Percentiles rank a stretch among this genome's conserved stretches.
Conservation (phyloP, 1,140 invertebrate genomes). For the Megathymus violae region DNA sequence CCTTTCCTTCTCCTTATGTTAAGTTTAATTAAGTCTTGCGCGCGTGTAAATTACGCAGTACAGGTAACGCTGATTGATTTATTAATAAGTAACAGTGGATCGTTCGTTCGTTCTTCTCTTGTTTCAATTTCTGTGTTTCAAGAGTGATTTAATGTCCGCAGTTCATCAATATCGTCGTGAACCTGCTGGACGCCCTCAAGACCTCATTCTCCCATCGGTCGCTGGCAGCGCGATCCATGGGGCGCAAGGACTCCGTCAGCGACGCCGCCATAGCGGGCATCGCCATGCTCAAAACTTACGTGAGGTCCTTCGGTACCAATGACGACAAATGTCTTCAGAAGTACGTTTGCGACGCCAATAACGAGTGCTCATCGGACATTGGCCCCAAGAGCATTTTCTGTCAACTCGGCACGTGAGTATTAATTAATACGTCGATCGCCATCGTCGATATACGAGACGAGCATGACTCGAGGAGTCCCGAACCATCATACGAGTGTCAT, state of each 20-base stretch:
- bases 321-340: slow-evolving; percentile 92
- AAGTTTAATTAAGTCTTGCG: slow-evolving; percentile 36
- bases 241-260: slow-evolving; percentile 92
- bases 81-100: slow-evolving; percentile 1
- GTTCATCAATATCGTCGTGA: slow-evolving; percentile 96
- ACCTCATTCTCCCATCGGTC: slow-evolving; percentile 96
- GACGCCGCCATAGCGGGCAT: slow-evolving; percentile 94
- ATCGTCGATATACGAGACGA: too few species aligned
- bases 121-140: not conserved
- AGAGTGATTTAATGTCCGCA: slow-evolving; percentile 67
- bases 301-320: slow-evolving; percentile 91
- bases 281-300: slow-evolving; percentile 94
- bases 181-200: slow-evolving; percentile 94
- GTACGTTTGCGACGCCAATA: slow-evolving; percentile 94
- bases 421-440: too few species aligned
- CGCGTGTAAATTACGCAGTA: slow-evolving; percentile 20
- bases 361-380: slow-evolving; percentile 92
- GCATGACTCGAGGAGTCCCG: too few species aligned
- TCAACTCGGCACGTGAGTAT: slow-evolving; percentile 95
- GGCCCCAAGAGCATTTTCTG: slow-evolving; percentile 94
- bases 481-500: too few species aligned
- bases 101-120: not conserved
- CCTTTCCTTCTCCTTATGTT: slow-evolving; percentile 65
- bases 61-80: slow-evolving; percentile 8
- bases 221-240: slow-evolving; percentile 90